These are phyloP conservation scores for Junonia oenone DNA, from an alignment of 2,888 invertebrate species.

Conservation along the genomic window DNA sequence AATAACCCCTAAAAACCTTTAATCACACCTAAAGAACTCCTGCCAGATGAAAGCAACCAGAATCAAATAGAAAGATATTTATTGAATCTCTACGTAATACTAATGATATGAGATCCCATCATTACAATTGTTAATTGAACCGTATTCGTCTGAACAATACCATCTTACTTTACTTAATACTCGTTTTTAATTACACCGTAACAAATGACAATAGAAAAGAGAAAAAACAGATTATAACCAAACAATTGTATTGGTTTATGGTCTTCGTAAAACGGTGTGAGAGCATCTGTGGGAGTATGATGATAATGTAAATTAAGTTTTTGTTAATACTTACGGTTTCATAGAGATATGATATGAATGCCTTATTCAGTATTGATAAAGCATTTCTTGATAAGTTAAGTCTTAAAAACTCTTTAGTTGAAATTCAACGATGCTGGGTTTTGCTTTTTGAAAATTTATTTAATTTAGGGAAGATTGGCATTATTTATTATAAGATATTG, in stretches of 20 bases:
- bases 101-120: not conserved
- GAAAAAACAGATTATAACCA: not conserved
- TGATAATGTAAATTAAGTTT: not conserved
- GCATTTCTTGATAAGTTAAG: too few relatives aligned
- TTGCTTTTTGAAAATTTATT: too few relatives aligned
- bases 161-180: too few relatives aligned
- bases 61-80: too few relatives aligned
- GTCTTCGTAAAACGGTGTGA: not conserved
- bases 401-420: not conserved
- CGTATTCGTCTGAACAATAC: slow-evolving; percentile 2
- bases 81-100: not conserved
- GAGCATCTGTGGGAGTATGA: not conserved
- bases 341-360: not conserved
- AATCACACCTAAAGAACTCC: too few relatives aligned
- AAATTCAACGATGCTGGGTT: too few relatives aligned
- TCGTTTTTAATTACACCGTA: not conserved
- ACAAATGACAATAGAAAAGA: slow-evolving; percentile 4
- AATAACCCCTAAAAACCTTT: too few relatives aligned
- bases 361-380: not conserved
- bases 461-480: too few relatives aligned
- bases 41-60: not conserved
- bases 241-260: not conserved
- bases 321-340: not conserved
- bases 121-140: not conserved
- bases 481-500: too few relatives aligned